These are phyloP conservation scores for Nycteola revayana DNA, from an alignment of 2,888 invertebrate species.

Conservation along the genomic window DNA sequence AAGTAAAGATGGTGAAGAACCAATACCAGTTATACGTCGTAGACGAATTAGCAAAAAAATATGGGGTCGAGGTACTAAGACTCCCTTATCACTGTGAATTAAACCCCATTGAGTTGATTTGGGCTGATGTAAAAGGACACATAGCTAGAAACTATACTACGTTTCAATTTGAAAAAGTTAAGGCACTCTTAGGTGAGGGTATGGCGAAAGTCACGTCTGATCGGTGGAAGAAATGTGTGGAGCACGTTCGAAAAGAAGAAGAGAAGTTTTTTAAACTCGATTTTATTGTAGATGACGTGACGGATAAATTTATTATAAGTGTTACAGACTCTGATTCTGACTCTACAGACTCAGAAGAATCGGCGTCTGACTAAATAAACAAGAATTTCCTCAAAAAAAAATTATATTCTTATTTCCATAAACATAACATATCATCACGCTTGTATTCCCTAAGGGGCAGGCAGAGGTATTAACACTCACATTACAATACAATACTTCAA, in stretches of 20 bases:
- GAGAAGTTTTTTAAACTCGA: conserved; percentile 5
- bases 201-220: not conserved
- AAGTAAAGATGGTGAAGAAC: not conserved
- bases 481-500: too few relatives aligned
- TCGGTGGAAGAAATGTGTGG: not conserved
- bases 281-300: not conserved
- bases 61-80: conserved; percentile 3
- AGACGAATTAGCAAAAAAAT: conserved; percentile 1
- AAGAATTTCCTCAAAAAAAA: too few relatives aligned
- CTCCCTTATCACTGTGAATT: not conserved
- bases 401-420: too few relatives aligned
- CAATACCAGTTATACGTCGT: not conserved
- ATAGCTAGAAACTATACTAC: not conserved
- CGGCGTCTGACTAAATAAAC: too few relatives aligned
- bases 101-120: conserved; percentile 1
- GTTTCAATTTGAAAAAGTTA: not conserved
- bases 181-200: not conserved
- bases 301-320: not conserved
- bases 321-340: conserved; percentile 15
- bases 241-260: conserved; percentile 1
- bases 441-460: too few relatives aligned
- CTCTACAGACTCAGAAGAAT: not conserved
- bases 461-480: too few relatives aligned
- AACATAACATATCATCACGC: too few relatives aligned
- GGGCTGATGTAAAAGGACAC: conserved; percentile 1